Conservation (phyloP, 2,797 vertebrate genomes). For the Coendou prehensilis region DNA sequence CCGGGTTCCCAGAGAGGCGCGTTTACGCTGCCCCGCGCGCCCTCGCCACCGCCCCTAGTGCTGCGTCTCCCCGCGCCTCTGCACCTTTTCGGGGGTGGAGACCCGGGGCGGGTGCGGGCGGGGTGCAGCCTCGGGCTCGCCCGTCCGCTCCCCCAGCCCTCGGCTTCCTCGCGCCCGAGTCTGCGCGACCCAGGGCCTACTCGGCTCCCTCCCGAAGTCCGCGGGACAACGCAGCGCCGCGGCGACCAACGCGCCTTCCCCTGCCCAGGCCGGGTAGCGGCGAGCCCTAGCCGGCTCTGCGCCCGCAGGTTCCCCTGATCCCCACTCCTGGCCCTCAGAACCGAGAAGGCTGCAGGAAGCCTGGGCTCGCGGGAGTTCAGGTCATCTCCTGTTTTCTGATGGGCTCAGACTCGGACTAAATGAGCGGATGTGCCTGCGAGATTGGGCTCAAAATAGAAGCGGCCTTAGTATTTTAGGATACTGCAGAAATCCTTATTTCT, state of each 20-base stretch:
- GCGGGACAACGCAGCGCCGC: too few relatives aligned
- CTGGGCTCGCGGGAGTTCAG: constrained; percentile 87
- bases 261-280: background rate
- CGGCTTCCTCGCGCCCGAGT: background rate
- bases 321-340: background rate
- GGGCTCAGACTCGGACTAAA: constrained; percentile 94
- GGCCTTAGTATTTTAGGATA: constrained; percentile 98
- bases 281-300: background rate
- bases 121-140: background rate
- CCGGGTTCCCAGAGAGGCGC: background rate
- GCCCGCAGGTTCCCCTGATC: background rate
- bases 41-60: background rate
- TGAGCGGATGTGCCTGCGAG: constrained; percentile 98
- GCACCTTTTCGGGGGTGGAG: background rate
- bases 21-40: background rate
- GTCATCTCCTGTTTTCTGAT: constrained; percentile 98
- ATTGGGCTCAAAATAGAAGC: constrained; percentile 96
- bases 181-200: background rate
- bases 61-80: background rate
- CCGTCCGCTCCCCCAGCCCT: background rate
- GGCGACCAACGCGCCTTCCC: background rate
- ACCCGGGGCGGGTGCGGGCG: background rate
- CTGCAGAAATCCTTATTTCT: constrained; percentile 99
- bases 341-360: constrained; percentile 87
- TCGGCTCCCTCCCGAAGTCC: background rate